phyloP scores from a whole-genome alignment of 64 coral and sea anemone genomes.

The Stichodactyla helianthus region DNA sequence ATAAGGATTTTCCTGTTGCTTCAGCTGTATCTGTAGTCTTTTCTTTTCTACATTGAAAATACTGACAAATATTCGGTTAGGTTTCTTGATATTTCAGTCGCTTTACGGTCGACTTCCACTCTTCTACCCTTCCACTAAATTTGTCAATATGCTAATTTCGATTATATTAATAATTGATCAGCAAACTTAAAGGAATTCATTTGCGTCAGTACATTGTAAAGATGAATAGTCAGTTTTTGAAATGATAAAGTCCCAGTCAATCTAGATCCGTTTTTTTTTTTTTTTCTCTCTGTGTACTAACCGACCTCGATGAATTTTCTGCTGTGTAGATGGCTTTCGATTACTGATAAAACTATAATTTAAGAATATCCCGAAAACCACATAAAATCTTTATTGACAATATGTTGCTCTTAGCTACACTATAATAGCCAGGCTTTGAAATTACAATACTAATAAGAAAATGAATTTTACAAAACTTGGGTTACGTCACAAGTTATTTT shows the following conservation, averaged over 20 bases:
- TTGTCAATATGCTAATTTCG: conserved; percentile 4
- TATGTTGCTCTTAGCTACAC: too few relatives aligned
- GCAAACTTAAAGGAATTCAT: conserved; percentile 3
- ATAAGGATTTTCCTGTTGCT: not conserved
- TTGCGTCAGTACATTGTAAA: conserved; percentile 8
- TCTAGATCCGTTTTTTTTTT: not conserved
- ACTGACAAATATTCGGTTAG: not conserved
- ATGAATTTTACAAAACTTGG: too few relatives aligned
- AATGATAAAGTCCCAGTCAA: not conserved
- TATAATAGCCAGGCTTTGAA: too few relatives aligned
- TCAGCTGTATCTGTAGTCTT: not conserved
- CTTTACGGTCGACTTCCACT: not conserved
- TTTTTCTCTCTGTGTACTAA: too few relatives aligned
- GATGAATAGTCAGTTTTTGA: not conserved
- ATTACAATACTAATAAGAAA: too few relatives aligned
- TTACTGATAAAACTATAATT: too few relatives aligned
- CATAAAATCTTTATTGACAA: too few relatives aligned
- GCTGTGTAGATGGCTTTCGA: too few relatives aligned
- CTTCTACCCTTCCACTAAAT: conserved; percentile 1
- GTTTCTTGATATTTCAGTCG: not conserved
- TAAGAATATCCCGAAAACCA: too few relatives aligned
- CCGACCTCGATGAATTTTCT: too few relatives aligned
- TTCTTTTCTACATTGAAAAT: not conserved
- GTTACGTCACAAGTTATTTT: too few relatives aligned
- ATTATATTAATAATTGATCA: conserved; percentile 12